These are phyloP conservation scores for Abrostola triplasia DNA, from an alignment of 2,888 invertebrate genomes.

Conservation along the genomic window DNA sequence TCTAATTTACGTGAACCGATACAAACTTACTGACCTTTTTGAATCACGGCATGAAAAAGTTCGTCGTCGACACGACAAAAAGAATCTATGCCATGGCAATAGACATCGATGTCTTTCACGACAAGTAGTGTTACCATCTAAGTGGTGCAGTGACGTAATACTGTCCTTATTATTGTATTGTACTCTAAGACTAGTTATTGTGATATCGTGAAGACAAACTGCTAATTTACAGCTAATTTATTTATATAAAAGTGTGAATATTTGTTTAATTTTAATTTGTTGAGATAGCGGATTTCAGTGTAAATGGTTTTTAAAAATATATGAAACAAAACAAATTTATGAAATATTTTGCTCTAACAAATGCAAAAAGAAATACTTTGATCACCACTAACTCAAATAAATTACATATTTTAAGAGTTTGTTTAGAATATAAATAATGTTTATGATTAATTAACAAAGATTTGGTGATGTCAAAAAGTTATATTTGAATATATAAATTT, in stretches of 20 bases:
- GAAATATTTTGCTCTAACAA: not conserved
- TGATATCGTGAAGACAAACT: slow-evolving; percentile 63
- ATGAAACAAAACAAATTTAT: not conserved
- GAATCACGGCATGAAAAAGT: not conserved
- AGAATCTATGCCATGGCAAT: slow-evolving; percentile 15
- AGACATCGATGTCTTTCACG: slow-evolving; percentile 23
- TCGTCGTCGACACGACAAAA: slow-evolving; percentile 1
- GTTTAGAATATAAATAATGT: too few species aligned
- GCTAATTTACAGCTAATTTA: slow-evolving; percentile 71
- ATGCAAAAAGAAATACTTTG: too few species aligned
- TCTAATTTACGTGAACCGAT: not conserved
- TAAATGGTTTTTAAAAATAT: not conserved
- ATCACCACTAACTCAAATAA: too few species aligned
- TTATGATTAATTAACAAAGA: too few species aligned
- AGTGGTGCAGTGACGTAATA: slow-evolving; percentile 69
- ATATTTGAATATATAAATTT: too few species aligned
- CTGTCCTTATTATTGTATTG: slow-evolving; percentile 57
- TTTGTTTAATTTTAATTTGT: slow-evolving; percentile 26
- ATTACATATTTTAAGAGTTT: too few species aligned
- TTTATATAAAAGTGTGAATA: slow-evolving; percentile 66
- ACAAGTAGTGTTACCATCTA: slow-evolving; percentile 42
- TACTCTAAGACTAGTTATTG: slow-evolving; percentile 63
- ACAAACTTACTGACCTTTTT: not conserved
- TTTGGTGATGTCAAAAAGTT: not conserved
- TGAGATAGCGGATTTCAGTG: slow-evolving; percentile 25